A percentile compares a stretch with the other conserved stretches of the same genome.
Evolutionary conservation across 2,888 invertebrate species (phyloP).

Genomic region (Papilio demoleus): DNA sequence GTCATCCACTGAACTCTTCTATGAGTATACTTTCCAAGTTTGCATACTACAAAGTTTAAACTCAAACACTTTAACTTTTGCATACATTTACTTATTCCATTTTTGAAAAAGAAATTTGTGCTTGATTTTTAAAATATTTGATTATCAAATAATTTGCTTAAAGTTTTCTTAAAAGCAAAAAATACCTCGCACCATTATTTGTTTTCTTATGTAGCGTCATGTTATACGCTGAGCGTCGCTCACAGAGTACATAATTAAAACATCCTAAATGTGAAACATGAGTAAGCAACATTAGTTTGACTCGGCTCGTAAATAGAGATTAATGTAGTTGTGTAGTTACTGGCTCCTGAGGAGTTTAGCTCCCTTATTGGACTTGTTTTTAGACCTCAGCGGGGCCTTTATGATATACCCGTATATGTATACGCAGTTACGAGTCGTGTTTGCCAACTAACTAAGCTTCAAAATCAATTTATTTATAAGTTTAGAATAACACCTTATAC

Average conservation of each 20-base stretch:
- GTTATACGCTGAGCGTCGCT: background rate
- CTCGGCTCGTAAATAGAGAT: conserved; percentile 11
- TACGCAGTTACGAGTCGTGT: background rate
- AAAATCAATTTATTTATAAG: conserved; percentile 9
- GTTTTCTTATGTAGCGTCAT: background rate
- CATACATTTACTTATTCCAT: background rate
- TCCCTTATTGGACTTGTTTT: conserved; percentile 7
- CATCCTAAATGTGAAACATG: background rate
- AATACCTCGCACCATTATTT: background rate
- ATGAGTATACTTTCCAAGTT: background rate
- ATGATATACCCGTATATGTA: background rate
- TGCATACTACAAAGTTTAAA: background rate
- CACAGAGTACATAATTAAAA: conserved; percentile 2
- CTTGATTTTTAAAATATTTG: background rate
- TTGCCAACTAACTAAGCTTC: background rate
- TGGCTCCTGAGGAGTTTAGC: background rate
- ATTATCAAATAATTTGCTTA: background rate
- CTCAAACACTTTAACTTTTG: no score
- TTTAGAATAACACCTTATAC: background rate
- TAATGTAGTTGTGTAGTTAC: conserved; percentile 20
- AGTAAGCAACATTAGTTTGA: conserved; percentile 21
- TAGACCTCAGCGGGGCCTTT: conserved; percentile 6
- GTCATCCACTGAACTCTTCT: background rate
- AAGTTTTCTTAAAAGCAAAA: background rate
- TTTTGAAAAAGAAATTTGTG: background rate